Percentiles rank a stretch among this genome's conserved stretches.
Evolutionary conservation across 2,797 vertebrate species (phyloP).

Genomic region (Hirundo rustica): DNA sequence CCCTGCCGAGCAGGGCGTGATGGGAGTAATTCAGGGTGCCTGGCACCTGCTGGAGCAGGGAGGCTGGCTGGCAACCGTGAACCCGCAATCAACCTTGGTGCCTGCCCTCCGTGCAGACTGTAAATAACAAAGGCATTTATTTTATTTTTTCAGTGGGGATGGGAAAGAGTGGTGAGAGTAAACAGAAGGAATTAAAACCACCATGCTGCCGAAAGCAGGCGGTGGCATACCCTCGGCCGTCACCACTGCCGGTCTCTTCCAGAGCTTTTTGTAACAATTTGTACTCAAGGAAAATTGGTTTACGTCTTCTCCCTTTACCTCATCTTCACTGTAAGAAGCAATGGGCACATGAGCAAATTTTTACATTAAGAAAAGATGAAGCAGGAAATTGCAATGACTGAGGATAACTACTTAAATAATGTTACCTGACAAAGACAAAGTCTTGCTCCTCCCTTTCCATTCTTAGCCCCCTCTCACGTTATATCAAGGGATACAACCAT

Average conservation of each 20-base stretch:
- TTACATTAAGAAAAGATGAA: background rate
- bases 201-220: conserved; percentile 10
- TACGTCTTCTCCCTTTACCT: background rate
- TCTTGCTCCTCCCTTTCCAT: background rate
- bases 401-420: background rate
- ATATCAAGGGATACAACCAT: background rate
- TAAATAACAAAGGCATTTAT: conserved; percentile 77
- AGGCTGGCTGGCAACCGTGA: conserved; percentile 72
- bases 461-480: background rate
- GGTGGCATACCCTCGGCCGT: background rate
- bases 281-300: background rate
- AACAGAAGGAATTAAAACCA: conserved; percentile 58
- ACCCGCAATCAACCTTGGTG: conserved; percentile 80
- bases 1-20: conserved; percentile 81
- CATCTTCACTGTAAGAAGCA: background rate
- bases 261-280: background rate
- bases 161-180: conserved; percentile 44
- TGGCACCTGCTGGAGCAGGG: conserved; percentile 89
- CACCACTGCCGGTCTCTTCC: background rate
- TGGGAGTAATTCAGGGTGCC: conserved; percentile 85
- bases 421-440: background rate
- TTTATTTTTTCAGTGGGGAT: conserved; percentile 35
- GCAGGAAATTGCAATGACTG: background rate
- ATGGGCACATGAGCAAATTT: background rate
- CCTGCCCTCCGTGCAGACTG: conserved; percentile 81